phyloP scores from a whole-genome alignment of 2,888 invertebrate genomes.

The Metacarcinus magister region DNA sequence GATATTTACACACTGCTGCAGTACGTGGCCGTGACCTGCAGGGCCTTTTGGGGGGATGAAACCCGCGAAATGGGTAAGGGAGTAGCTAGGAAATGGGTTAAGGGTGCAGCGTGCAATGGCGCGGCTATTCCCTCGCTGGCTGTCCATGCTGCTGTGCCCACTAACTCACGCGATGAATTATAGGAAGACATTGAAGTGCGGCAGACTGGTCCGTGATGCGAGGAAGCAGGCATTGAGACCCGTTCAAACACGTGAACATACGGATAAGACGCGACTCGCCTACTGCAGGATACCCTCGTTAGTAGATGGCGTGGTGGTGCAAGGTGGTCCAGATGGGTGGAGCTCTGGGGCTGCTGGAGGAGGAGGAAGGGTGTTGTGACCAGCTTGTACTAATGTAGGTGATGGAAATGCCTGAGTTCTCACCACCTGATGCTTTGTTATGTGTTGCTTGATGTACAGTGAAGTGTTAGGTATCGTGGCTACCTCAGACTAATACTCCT shows the following conservation, averaged over 20 bases:
- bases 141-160: neutral
- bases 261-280: neutral
- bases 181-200: neutral
- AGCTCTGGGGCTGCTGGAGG: neutral
- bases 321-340: neutral
- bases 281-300: neutral
- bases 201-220: neutral
- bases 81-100: neutral
- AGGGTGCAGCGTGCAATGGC: neutral
- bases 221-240: neutral
- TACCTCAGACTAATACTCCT: neutral
- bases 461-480: neutral
- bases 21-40: slow-evolving; percentile 9
- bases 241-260: neutral
- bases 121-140: neutral
- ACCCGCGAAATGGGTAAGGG: neutral
- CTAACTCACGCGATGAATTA: slow-evolving; percentile 11
- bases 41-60: neutral
- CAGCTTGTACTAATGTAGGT: neutral
- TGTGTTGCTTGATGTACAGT: neutral
- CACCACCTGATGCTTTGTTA: too few relatives aligned
- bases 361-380: neutral
- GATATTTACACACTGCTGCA: slow-evolving; percentile 31
- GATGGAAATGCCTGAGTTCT: neutral
- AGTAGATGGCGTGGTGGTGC: neutral